A percentile compares a stretch with the other conserved stretches of the same genome.
These are phyloP conservation scores for Agrotis exclamationis DNA, from an alignment of 2,888 invertebrate species.

Conservation along the genomic window DNA sequence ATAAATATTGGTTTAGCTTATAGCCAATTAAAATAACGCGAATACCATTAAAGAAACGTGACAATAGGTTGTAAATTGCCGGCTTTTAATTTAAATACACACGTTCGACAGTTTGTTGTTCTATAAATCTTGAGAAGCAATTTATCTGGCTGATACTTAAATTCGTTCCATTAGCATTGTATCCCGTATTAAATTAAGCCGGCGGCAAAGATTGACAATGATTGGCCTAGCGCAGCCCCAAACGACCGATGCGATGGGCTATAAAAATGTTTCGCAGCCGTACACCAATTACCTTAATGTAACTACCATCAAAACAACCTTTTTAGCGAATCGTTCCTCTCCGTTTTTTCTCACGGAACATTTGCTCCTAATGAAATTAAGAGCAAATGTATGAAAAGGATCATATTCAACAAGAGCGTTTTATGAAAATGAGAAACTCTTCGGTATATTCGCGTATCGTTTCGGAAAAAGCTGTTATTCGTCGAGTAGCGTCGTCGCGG, in stretches of 20 bases:
- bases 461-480: conserved; percentile 73
- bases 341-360: conserved; percentile 79
- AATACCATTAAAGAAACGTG: conserved; percentile 40
- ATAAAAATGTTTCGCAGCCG: conserved; percentile 88
- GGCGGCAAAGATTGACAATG: conserved; percentile 84
- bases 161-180: conserved; percentile 85
- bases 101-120: conserved; percentile 78
- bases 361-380: conserved; percentile 86
- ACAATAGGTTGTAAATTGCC: conserved; percentile 72
- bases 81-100: conserved; percentile 75
- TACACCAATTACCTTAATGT: conserved; percentile 90
- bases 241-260: conserved; percentile 84
- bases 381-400: conserved; percentile 75
- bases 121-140: conserved; percentile 84
- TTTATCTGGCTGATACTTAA: conserved; percentile 82
- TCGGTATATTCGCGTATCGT: conserved; percentile 71
- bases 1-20: conserved; percentile 62
- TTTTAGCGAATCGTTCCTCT: conserved; percentile 84
- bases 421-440: conserved; percentile 80
- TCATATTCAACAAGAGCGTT: conserved; percentile 69
- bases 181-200: conserved; percentile 83
- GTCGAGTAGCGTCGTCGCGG: conserved; percentile 69
- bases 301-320: conserved; percentile 87
- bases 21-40: conserved; percentile 63
- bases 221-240: conserved; percentile 83